Percentiles rank a stretch among this genome's conserved stretches.
phyloP scores from a whole-genome alignment of 2,888 invertebrate genomes.

The Drosophila peninsularis region DNA sequence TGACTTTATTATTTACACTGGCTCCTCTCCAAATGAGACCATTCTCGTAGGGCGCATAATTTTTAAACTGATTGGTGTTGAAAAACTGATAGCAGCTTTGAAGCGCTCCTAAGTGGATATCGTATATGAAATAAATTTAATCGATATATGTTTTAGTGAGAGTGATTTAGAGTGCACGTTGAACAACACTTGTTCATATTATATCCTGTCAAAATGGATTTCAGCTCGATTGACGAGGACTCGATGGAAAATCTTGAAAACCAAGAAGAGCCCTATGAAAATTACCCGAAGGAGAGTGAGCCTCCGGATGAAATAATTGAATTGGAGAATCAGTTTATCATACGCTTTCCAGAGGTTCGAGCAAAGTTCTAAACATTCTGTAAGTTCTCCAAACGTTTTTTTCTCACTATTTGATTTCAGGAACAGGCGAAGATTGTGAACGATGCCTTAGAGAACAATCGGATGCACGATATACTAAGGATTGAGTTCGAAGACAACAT shows the following conservation, averaged over 20 bases:
- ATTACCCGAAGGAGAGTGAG: no score
- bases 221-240: not conserved
- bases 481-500: conserved; percentile 94
- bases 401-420: conserved; percentile 53
- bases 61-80: no score
- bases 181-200: not conserved
- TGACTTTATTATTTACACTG: no score
- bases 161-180: not conserved
- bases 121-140: no score
- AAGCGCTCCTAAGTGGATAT: no score
- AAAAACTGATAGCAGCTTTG: no score
- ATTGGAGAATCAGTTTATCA: conserved; percentile 92
- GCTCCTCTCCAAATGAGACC: no score
- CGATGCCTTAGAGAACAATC: conserved; percentile 90
- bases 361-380: not conserved
- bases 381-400: no score
- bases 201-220: no score
- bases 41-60: no score
- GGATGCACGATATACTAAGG: conserved; percentile 92
- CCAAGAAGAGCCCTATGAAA: conserved; percentile 42
- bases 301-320: conserved; percentile 87
- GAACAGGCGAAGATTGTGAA: conserved; percentile 90
- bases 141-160: conserved; percentile 3
- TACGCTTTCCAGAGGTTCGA: conserved; percentile 89
- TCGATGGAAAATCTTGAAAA: not conserved